Conservation (phyloP, 2,888 invertebrate species). For the Lathronympha strigana region DNA sequence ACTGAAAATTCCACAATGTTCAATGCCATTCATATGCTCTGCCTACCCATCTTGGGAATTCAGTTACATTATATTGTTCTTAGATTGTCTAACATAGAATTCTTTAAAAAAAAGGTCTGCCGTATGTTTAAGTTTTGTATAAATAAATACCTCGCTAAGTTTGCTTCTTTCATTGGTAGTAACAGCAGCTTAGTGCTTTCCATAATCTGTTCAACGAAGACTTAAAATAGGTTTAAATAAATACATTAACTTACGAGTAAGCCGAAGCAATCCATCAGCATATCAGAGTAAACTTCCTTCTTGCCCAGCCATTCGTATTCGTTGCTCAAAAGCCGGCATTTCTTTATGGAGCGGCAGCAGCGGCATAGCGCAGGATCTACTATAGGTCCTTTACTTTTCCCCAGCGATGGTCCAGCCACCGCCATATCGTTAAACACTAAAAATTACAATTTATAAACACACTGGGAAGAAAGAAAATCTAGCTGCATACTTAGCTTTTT, state of each 20-base stretch:
- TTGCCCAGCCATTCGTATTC: slow-evolving; percentile 72
- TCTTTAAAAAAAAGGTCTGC: too few relatives aligned
- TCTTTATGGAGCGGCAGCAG: slow-evolving; percentile 75
- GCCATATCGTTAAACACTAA: slow-evolving; percentile 41
- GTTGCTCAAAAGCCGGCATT: slow-evolving; percentile 68
- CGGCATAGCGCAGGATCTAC: slow-evolving; percentile 73
- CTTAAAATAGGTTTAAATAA: neutral
- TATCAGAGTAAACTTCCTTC: slow-evolving; percentile 74
- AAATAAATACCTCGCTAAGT: too few relatives aligned
- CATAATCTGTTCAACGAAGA: neutral
- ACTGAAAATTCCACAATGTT: too few relatives aligned
- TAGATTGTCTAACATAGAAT: too few relatives aligned
- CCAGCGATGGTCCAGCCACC: slow-evolving; percentile 42
- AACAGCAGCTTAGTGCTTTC: neutral
- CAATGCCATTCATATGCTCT: too few relatives aligned
- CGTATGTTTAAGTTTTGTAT: too few relatives aligned
- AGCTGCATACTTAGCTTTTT: too few relatives aligned
- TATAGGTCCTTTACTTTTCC: slow-evolving; percentile 63
- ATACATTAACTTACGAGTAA: slow-evolving; percentile 63
- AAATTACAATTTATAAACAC: slow-evolving; percentile 23
- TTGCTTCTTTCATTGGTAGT: neutral
- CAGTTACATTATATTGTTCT: too few relatives aligned
- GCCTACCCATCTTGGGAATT: too few relatives aligned
- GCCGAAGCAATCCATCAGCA: slow-evolving; percentile 78
- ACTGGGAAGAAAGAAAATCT: neutral